These are phyloP conservation scores for Thymelicus lineola DNA, from an alignment of 2,888 invertebrate species.

Conservation along the genomic window DNA sequence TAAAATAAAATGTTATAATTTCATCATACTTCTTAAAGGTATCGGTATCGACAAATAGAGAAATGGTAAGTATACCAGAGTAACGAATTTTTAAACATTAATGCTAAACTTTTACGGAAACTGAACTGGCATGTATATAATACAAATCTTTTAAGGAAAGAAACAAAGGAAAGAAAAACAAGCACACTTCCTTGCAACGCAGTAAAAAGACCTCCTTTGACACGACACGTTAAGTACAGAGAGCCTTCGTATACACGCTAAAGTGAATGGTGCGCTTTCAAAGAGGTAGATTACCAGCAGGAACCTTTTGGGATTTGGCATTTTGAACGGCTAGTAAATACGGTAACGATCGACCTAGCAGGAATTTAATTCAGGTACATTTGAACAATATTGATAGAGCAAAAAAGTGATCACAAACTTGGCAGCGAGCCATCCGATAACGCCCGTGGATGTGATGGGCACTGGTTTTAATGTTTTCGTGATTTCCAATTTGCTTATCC, in stretches of 20 bases:
- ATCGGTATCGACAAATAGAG: too few species aligned
- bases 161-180: not conserved
- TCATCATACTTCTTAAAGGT: too few species aligned
- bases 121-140: slow-evolving; percentile 1
- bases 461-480: slow-evolving; percentile 70
- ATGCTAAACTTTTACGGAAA: too few species aligned
- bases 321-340: slow-evolving; percentile 19
- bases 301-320: slow-evolving; percentile 18
- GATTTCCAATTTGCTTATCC: slow-evolving; percentile 50
- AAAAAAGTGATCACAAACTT: slow-evolving; percentile 58
- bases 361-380: slow-evolving; percentile 26
- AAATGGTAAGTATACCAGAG: too few species aligned
- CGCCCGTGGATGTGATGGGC: slow-evolving; percentile 68
- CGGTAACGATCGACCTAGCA: not conserved
- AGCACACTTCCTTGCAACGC: not conserved
- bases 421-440: slow-evolving; percentile 71
- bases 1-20: not conserved
- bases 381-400: slow-evolving; percentile 34
- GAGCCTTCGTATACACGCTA: not conserved
- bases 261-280: slow-evolving; percentile 6
- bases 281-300: not conserved
- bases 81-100: too few species aligned
- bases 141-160: not conserved
- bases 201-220: slow-evolving; percentile 14
- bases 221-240: not conserved